A percentile compares a stretch with the other conserved stretches of the same genome.
phyloP scores from a whole-genome alignment of 2,888 invertebrate species.

The Cerastis leucographa region DNA sequence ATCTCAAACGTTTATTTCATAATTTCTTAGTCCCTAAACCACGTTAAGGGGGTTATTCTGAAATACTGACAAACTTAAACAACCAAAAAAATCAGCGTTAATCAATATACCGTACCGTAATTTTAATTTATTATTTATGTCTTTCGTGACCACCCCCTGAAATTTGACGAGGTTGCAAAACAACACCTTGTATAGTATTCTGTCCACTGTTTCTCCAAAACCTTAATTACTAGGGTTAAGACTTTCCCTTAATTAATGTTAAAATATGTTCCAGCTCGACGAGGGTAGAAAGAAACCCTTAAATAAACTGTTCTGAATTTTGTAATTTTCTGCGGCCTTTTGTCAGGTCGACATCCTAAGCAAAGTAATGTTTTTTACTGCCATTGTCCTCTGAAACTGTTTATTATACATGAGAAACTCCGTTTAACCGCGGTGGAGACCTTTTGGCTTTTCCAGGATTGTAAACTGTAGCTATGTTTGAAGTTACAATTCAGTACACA shows the following conservation, averaged over 20 bases:
- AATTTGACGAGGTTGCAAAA: too few relatives aligned
- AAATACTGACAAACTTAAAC: too few relatives aligned
- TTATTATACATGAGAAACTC: slow-evolving; percentile 20
- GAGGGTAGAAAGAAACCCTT: slow-evolving; percentile 25
- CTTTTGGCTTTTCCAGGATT: not conserved
- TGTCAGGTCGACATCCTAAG: not conserved
- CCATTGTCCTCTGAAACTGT: slow-evolving; percentile 24
- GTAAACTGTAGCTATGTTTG: slow-evolving; percentile 1
- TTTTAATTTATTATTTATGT: too few relatives aligned
- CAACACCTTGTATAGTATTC: too few relatives aligned
- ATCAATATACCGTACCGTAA: too few relatives aligned
- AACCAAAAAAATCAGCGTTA: too few relatives aligned
- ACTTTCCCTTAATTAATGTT: slow-evolving; percentile 40
- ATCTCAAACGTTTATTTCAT: too few relatives aligned
- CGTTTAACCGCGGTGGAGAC: not conserved
- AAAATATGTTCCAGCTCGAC: slow-evolving; percentile 33
- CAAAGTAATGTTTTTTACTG: slow-evolving; percentile 15
- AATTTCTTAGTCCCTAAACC: too few relatives aligned
- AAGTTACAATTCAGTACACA: not conserved
- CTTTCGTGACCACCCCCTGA: too few relatives aligned
- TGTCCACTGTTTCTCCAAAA: not conserved
- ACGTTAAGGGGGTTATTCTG: too few relatives aligned
- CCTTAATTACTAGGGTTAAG: not conserved
- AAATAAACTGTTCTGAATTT: slow-evolving; percentile 20
- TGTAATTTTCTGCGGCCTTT: slow-evolving; percentile 19